A percentile compares a stretch with the other conserved stretches of the same genome.
Evolutionary conservation across 2,888 invertebrate genomes (phyloP).

Genomic region (Mythimna ferrago): DNA sequence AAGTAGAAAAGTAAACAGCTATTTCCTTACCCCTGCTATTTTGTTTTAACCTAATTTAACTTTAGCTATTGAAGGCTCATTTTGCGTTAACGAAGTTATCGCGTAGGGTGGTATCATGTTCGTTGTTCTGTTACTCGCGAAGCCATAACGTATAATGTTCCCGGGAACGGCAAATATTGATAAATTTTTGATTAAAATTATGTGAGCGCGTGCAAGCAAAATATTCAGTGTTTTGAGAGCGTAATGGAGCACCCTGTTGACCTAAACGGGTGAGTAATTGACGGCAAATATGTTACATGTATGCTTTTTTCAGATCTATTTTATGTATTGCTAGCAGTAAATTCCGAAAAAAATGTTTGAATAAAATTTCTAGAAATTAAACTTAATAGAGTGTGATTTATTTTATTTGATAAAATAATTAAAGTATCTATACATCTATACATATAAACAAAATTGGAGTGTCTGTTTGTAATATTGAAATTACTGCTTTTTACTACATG

Average conservation of each 20-base stretch:
- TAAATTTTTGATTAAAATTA: slow-evolving; percentile 65
- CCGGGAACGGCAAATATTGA: slow-evolving; percentile 61
- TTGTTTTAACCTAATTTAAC: slow-evolving; percentile 87
- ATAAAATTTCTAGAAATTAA: not conserved
- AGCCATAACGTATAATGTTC: slow-evolving; percentile 62
- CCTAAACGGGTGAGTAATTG: slow-evolving; percentile 50
- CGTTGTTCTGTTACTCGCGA: slow-evolving; percentile 68
- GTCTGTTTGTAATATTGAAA: no score
- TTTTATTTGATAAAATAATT: not conserved
- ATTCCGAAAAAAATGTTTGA: not conserved
- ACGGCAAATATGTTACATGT: slow-evolving; percentile 36
- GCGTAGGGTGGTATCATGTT: slow-evolving; percentile 71
- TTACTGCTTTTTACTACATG: no score
- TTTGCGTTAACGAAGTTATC: slow-evolving; percentile 84
- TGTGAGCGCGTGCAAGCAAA: slow-evolving; percentile 42
- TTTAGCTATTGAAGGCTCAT: slow-evolving; percentile 86
- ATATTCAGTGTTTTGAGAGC: slow-evolving; percentile 45
- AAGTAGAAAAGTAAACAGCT: slow-evolving; percentile 72
- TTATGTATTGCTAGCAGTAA: no score
- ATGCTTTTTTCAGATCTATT: not conserved
- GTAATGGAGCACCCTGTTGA: slow-evolving; percentile 45
- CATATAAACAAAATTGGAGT: no score
- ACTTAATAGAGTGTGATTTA: not conserved
- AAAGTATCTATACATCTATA: no score
- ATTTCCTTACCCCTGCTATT: slow-evolving; percentile 78